These are phyloP conservation scores for Clamator glandarius DNA, from an alignment of 2,797 vertebrate species.

Conservation along the genomic window DNA sequence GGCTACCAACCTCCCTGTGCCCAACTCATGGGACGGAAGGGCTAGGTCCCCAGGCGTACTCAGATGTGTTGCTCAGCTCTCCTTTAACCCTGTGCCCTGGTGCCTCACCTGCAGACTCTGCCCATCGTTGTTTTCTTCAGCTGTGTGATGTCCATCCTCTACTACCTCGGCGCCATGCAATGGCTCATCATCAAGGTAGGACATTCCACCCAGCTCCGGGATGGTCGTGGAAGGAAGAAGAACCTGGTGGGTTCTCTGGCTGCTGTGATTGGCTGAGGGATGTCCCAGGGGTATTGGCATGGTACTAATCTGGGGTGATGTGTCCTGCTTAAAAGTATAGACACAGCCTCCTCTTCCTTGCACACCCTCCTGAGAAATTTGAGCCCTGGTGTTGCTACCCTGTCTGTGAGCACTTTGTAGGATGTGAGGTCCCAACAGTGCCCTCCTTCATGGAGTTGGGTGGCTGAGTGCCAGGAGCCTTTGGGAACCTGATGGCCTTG, in stretches of 20 bases:
- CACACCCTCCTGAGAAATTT: not conserved
- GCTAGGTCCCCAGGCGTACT: not conserved
- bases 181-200: constrained; percentile 95
- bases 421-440: not conserved
- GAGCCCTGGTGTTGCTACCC: not conserved
- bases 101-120: constrained; percentile 79
- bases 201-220: not conserved
- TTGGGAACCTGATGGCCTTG: not conserved
- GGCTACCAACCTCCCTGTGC: not conserved
- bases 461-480: not conserved
- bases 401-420: not conserved
- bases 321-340: not conserved
- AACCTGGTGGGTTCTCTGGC: not conserved
- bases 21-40: not conserved
- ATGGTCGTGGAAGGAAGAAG: not conserved
- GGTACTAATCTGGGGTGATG: not conserved
- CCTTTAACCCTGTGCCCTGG: not conserved
- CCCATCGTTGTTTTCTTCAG: constrained; percentile 98
- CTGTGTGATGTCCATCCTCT: constrained; percentile 94
- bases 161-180: constrained; percentile 92
- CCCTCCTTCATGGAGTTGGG: not conserved
- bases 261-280: not conserved
- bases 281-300: not conserved
- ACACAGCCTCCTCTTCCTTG: accelerated
- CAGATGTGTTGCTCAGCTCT: not conserved